Percentiles rank a stretch among this genome's conserved stretches.
phyloP scores from a whole-genome alignment of 37 sponge, comb jelly and placozoan species.

The Cladorhizidae sp. region DNA sequence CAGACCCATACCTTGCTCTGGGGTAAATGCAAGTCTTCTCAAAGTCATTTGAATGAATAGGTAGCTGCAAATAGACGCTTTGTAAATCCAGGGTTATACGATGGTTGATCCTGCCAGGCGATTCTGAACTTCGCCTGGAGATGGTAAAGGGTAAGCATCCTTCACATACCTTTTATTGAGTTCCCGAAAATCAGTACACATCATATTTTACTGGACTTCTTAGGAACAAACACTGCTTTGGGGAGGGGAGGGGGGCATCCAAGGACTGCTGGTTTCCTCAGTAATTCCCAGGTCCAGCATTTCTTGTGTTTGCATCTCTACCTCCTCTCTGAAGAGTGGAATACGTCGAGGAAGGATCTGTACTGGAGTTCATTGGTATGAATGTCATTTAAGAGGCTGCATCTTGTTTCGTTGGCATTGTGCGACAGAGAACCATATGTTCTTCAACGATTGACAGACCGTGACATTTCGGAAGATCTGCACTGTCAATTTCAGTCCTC shows the following conservation, averaged over 20 bases:
- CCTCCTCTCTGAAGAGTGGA: slow-evolving; percentile 55
- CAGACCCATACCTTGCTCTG: slow-evolving; percentile 74
- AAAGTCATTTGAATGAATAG: slow-evolving; percentile 43
- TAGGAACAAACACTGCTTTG: slow-evolving; percentile 58
- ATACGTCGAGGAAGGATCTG: slow-evolving; percentile 50
- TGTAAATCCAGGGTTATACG: slow-evolving; percentile 60
- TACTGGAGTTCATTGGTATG: slow-evolving; percentile 36
- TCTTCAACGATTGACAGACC: too few relatives aligned
- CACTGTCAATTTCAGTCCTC: too few relatives aligned
- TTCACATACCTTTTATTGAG: slow-evolving; percentile 53
- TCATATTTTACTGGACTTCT: slow-evolving; percentile 54
- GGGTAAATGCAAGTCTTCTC: slow-evolving; percentile 61
- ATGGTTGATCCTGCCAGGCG: slow-evolving; percentile 50
- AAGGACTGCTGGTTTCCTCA: slow-evolving; percentile 59
- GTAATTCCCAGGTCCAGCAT: slow-evolving; percentile 72
- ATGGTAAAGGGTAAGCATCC: slow-evolving; percentile 69
- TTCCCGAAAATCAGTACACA: slow-evolving; percentile 68
- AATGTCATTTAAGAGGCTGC: too few relatives aligned
- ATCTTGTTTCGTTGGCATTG: too few relatives aligned
- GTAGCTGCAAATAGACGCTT: slow-evolving; percentile 72
- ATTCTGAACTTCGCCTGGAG: slow-evolving; percentile 71
- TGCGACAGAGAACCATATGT: too few relatives aligned
- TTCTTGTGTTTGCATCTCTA: slow-evolving; percentile 36
- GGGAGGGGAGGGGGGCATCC: slow-evolving; percentile 78
- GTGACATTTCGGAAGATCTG: too few relatives aligned